Base-by-base conservation (phyloP, 2,888 invertebrate genomes). In the Ommatoiulus sabulosus region DNA sequence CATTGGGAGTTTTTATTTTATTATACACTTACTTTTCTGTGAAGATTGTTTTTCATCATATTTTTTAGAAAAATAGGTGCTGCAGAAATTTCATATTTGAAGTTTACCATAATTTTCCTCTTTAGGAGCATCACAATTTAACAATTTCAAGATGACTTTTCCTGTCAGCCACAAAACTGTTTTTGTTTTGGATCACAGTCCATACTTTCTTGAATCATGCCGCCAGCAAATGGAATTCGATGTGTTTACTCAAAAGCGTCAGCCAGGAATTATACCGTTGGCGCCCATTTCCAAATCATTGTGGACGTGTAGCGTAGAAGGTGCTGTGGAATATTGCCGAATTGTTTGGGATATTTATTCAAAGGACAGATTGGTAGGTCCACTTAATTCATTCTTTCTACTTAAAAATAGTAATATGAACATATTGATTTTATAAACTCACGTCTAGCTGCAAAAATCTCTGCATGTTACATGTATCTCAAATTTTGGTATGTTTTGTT, bases 271-370 rank as follows among this genome's bases (percentile, higher is more conserved):
- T 91, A 96, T 96, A 88, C 96, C 96, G 0, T 93, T 97, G 84
- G 95, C 96, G 7, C 97, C 97, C 0, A 96, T 99, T 90, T 96
- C 95, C 90, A 99, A 99, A 93, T 96, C 97, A 0, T 92, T 99
- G 88, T 99, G 99, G 99, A 99, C 98, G 0, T 98, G 97, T 91
- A 96, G 97, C 90, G 97, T 99, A 0, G 99, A 99, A 94, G 96
- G 97, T 0, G 96, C 97, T 0, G 95, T 99, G 89, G 99, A 99
- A 93, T 99, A 99, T 92, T 97, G 98, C 91, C 95, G 99, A 44
- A 97, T 99, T 91, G 97, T 98, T 0, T 98, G 97, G 97, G 99
- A 99, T 93, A 94, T 99, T n/a, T 99, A 97, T 94, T 98, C 98
- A 0, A 95, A 95, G 89, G 96, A 96, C 89, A 97, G 97, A 94